These are phyloP conservation scores for Dermatemys mawii DNA, from an alignment of 2,113 vertebrate species.

Conservation along the genomic window DNA sequence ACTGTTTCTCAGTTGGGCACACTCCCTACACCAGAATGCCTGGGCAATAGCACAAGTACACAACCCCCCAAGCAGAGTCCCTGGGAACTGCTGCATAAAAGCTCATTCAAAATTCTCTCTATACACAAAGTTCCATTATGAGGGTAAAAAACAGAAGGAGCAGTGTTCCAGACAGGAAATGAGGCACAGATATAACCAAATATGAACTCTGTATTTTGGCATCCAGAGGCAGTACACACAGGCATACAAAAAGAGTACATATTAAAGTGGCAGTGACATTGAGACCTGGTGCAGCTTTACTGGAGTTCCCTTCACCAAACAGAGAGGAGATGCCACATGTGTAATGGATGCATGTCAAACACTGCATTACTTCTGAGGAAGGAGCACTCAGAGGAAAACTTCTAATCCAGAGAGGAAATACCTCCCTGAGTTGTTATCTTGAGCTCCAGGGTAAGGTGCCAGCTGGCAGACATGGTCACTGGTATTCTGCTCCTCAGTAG, in stretches of 20 bases:
- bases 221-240: constrained; percentile 64
- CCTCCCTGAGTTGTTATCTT: not conserved
- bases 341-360: no score
- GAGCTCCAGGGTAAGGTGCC: constrained; percentile 53
- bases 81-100: not conserved
- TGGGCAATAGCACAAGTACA: not conserved
- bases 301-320: constrained; percentile 5
- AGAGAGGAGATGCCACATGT: not conserved
- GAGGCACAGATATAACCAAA: constrained; percentile 24
- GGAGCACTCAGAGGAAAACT: constrained; percentile 21
- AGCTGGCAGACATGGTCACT: constrained; percentile 22
- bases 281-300: constrained; percentile 37
- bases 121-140: not conserved
- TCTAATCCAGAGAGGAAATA: not conserved
- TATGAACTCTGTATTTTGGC: constrained; percentile 75
- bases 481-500: not conserved
- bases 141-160: not conserved
- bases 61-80: not conserved
- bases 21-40: not conserved
- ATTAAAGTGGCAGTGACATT: constrained; percentile 68
- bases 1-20: not conserved
- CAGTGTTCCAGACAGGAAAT: not conserved
- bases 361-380: constrained; percentile 39
- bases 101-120: not conserved
- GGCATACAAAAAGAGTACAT: constrained; percentile 56